phyloP scores from a whole-genome alignment of 2,797 vertebrate genomes.

The Margarornis squamiger region DNA sequence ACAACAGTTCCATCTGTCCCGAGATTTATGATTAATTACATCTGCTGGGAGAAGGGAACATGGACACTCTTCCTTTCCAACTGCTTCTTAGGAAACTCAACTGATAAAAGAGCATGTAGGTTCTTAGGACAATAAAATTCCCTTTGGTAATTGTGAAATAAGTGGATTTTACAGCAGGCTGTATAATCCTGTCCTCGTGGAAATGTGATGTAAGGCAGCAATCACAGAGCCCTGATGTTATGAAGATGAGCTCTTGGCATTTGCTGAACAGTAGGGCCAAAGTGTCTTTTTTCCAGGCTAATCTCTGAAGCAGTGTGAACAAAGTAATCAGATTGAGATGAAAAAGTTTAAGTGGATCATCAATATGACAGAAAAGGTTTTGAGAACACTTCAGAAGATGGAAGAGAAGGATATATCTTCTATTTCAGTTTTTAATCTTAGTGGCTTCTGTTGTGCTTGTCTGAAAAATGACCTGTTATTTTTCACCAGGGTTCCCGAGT shows the following conservation, averaged over 20 bases:
- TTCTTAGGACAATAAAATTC: background rate
- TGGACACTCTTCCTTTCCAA: background rate
- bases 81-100: background rate
- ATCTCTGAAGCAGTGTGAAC: constrained; percentile 12
- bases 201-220: background rate
- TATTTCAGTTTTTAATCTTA: constrained; percentile 28
- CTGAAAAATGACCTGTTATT: constrained; percentile 17
- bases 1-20: constrained; percentile 19
- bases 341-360: constrained; percentile 44
- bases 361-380: constrained; percentile 2
- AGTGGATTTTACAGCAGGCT: background rate
- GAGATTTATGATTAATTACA: constrained; percentile 1
- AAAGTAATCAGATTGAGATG: constrained; percentile 45
- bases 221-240: background rate
- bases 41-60: background rate
- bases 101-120: background rate
- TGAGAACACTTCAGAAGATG: constrained; percentile 45
- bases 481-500: background rate
- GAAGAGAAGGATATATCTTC: background rate
- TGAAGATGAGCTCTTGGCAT: constrained; percentile 36
- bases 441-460: background rate
- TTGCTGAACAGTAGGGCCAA: constrained; percentile 1
- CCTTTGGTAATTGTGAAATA: background rate
- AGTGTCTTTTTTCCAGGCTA: background rate
- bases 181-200: background rate